Conservation (phyloP, 2,113 vertebrate genomes). For the Microtus montanus region DNA sequence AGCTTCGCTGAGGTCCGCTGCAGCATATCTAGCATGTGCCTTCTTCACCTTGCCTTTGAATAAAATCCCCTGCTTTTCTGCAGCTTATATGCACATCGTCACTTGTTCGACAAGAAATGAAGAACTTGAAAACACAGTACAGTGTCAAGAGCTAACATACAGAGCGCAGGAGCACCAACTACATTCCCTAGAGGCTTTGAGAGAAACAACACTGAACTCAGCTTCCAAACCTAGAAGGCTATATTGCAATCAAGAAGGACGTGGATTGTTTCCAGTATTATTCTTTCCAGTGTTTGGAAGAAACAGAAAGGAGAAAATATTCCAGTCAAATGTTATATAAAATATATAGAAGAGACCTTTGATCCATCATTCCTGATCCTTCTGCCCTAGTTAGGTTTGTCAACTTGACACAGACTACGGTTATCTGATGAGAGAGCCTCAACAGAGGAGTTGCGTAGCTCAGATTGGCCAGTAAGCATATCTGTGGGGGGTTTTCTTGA, state of each 20-base stretch:
- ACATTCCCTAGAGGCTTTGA: neutral
- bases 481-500: neutral
- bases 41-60: neutral
- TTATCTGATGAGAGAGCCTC: neutral
- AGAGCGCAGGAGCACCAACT: neutral
- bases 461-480: neutral
- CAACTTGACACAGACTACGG: neutral
- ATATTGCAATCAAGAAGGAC: neutral
- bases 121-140: neutral
- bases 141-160: neutral
- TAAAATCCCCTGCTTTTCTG: neutral
- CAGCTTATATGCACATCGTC: neutral
- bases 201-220: neutral
- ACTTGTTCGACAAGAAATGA: neutral
- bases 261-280: neutral
- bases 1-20: too few species aligned
- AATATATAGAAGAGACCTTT: constrained; percentile 12
- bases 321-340: neutral
- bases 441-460: neutral
- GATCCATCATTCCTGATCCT: neutral
- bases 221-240: neutral
- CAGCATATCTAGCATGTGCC: neutral
- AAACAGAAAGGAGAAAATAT: neutral
- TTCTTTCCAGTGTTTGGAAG: neutral
- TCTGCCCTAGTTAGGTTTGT: neutral